Evolutionary conservation across 1,140 invertebrate species (phyloP).

Genomic region (Marisa cornuarietis): DNA sequence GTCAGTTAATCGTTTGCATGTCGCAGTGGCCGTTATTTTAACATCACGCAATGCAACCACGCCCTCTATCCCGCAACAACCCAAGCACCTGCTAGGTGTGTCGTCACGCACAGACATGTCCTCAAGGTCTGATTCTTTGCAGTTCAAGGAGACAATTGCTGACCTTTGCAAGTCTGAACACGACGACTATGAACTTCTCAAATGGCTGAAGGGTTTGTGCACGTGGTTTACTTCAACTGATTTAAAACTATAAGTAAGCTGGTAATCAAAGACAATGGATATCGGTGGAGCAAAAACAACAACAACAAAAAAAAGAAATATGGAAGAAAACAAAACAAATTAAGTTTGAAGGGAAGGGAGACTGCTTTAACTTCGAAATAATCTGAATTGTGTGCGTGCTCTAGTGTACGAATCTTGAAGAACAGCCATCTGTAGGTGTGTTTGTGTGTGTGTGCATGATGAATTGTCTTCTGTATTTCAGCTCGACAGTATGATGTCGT

Average conservation of each 20-base stretch:
- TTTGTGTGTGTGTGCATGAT: not conserved
- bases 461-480: constrained; percentile 66
- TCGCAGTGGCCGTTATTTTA: too few species aligned
- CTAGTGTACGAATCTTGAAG: not conserved
- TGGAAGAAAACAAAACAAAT: too few species aligned
- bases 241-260: too few species aligned
- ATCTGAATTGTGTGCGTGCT: not conserved
- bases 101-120: not conserved
- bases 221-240: too few species aligned
- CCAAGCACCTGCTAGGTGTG: not conserved
- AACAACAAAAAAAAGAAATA: not conserved
- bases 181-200: constrained; percentile 38
- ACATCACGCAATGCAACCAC: not conserved
- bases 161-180: constrained; percentile 32
- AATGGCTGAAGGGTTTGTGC: constrained; percentile 48
- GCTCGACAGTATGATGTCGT: constrained; percentile 82
- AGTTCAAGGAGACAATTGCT: constrained; percentile 31
- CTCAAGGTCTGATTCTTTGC: not conserved
- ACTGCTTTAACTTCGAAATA: not conserved
- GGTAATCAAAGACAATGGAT: too few species aligned
- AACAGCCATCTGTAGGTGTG: not conserved
- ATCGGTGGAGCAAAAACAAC: too few species aligned
- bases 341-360: not conserved
- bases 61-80: too few species aligned
- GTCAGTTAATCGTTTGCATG: too few species aligned